Base-by-base conservation (phyloP, 2,797 vertebrate genomes). In the Diplodus sargus region DNA sequence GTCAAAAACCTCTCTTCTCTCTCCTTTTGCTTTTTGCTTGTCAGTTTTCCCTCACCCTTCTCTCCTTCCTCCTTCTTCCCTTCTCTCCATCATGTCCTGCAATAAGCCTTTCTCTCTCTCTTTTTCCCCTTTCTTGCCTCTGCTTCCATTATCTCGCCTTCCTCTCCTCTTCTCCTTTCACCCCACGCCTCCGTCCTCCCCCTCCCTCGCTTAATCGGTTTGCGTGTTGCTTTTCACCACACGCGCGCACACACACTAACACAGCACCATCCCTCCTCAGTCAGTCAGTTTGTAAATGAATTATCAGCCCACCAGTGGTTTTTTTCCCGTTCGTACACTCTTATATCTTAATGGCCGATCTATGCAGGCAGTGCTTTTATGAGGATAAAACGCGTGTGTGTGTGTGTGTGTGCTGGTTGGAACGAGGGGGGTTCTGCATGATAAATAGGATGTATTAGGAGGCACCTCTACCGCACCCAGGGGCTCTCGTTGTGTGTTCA, bases 301-400 rank as follows among this genome's bases (percentile, higher is more conserved):
- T 93, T 92, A 93, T 83, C 86, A 88, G 85, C 84, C 89, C 87
- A 90, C 89, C 90, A 89, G 88, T 87, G 85, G 91, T 82, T 92
- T 34, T 92, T 34, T 34, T 91, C 90, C 79, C 58, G 34, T 89
- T 86, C 67, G 60, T 89, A 88, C 70, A 72, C 76, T 92, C 85
- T 89, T 89, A 83, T 90, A 92, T 93, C 91, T 92, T 92, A 91
- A 93, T 92, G 92, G 91, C 51, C n/a, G 15, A 90, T 91, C 92
- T 91, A 90, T 89, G 80, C 85, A 71, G 87, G 87, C 82, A 82
- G 53, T 79, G 88, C 86, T 92, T 93, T 92, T 91, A 90, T 89
- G 84, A 88, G 84, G 79, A 65, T 79, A 85, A 67, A 78, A 62
- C 62, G 57, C 49, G 63, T 49, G 51, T 54, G 70, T 62, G 63